Evolutionary conservation across 2,113 vertebrate genomes (phyloP).

Genomic region (Platanista minor): DNA sequence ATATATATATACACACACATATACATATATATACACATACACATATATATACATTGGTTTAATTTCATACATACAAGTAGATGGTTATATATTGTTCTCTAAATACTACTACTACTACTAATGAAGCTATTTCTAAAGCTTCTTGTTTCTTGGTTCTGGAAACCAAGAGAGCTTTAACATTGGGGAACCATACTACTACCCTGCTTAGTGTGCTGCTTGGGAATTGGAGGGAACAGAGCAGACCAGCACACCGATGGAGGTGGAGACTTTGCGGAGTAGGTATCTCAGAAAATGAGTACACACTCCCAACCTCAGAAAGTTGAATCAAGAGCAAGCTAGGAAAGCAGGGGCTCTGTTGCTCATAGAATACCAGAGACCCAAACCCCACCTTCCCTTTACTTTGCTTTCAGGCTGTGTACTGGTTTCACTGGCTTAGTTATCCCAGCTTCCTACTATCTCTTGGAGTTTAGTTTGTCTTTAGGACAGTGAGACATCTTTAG

Average conservation of each 20-base stretch:
- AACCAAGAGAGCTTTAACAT: neutral
- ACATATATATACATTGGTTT: neutral
- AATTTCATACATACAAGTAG: neutral
- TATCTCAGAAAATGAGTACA: neutral
- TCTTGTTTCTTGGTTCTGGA: neutral
- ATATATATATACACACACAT: fast-evolving
- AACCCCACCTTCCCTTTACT: neutral
- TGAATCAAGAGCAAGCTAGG: neutral
- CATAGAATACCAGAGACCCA: constrained; percentile 24
- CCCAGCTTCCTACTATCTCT: neutral
- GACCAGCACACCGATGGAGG: neutral
- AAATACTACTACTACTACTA: neutral
- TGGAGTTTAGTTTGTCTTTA: constrained; percentile 33
- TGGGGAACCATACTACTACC: constrained; percentile 43
- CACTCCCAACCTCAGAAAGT: neutral
- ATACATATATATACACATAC: neutral
- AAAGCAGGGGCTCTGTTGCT: neutral
- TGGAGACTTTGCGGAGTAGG: neutral
- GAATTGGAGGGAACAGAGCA: constrained; percentile 11
- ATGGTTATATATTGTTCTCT: neutral
- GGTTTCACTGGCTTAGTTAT: constrained; percentile 17
- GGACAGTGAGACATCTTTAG: constrained; percentile 67
- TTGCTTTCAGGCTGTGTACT: constrained; percentile 46
- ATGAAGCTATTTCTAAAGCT: constrained; percentile 9
- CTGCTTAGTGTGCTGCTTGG: constrained; percentile 63